Evolutionary conservation across 2,888 invertebrate species (phyloP).

Genomic region (Patella depressa): DNA sequence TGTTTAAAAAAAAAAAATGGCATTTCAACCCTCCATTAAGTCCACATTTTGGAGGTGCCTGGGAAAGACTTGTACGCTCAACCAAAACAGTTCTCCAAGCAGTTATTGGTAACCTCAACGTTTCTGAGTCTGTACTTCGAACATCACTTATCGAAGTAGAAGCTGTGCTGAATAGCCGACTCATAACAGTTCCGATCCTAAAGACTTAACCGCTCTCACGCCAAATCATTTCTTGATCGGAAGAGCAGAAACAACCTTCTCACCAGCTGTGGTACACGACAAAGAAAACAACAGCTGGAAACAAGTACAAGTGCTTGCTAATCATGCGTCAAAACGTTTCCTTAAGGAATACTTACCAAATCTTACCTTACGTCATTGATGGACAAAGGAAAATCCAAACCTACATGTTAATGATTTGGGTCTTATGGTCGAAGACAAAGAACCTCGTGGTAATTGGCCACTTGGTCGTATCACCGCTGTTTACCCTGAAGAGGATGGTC

Average conservation of each 20-base stretch:
- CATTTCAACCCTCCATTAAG: constrained; percentile 63
- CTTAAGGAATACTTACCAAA: background rate
- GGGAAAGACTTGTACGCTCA: constrained; percentile 65
- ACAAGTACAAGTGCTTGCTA: background rate
- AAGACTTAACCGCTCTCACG: constrained; percentile 23
- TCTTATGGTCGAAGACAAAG: background rate
- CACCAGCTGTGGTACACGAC: background rate
- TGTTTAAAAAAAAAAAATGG: too few relatives aligned
- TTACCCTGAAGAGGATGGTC: background rate
- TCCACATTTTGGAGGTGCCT: too few relatives aligned
- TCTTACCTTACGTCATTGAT: background rate
- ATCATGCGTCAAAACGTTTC: background rate
- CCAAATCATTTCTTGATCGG: constrained; percentile 26
- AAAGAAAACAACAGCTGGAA: constrained; percentile 21
- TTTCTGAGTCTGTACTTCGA: constrained; percentile 4
- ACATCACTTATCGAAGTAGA: constrained; percentile 22
- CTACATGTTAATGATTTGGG: background rate
- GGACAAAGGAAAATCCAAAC: background rate
- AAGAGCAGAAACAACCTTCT: background rate
- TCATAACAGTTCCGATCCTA: constrained; percentile 19
- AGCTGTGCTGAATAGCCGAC: constrained; percentile 23
- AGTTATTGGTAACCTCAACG: too few relatives aligned
- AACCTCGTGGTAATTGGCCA: background rate
- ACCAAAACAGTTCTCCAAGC: constrained; percentile 46
- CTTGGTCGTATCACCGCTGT: background rate